phyloP scores from a whole-genome alignment of 2,888 invertebrate species.

The Lasiommata megera region DNA sequence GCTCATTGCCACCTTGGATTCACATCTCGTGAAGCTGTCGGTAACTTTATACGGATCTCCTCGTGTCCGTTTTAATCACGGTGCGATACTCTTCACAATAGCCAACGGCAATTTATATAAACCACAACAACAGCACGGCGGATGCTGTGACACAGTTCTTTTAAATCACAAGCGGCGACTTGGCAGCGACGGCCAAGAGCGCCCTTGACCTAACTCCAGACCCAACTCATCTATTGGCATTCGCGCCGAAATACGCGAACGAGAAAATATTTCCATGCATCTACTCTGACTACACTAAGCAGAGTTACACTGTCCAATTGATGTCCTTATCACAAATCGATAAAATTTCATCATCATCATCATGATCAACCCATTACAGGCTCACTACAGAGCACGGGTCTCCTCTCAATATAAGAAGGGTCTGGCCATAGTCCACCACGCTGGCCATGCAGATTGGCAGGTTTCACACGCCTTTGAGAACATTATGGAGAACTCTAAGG shows the following conservation, averaged over 20 bases:
- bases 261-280: conserved; percentile 21
- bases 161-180: conserved; percentile 23
- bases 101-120: neutral
- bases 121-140: conserved; percentile 2
- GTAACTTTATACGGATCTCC: no score
- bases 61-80: neutral
- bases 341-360: no score
- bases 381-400: no score
- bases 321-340: no score
- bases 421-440: no score
- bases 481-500: no score
- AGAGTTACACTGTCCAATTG: neutral
- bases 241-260: conserved; percentile 33
- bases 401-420: no score
- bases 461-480: no score
- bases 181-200: conserved; percentile 44
- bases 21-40: no score
- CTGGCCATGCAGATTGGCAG: no score
- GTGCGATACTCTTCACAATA: neutral
- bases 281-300: neutral
- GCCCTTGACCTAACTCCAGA: conserved; percentile 67
- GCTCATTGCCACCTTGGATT: no score
- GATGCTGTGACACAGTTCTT: conserved; percentile 14
- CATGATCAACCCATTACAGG: no score
- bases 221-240: conserved; percentile 49